A percentile compares a stretch with the other conserved stretches of the same genome.
Conservation (phyloP, 2,888 invertebrate genomes). For the Amiota minor region DNA sequence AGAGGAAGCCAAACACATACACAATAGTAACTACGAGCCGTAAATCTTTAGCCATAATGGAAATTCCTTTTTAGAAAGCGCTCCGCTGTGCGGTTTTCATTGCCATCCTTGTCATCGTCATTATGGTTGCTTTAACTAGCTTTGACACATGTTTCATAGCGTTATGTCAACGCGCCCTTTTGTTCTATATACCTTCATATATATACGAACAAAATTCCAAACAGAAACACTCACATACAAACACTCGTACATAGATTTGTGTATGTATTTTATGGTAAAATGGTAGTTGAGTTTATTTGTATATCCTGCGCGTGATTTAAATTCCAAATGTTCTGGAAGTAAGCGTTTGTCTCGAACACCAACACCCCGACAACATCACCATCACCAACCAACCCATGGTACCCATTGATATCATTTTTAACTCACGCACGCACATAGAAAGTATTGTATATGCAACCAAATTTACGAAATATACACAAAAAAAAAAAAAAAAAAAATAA, state of each 20-base stretch:
- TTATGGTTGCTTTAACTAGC: neutral
- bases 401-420: neutral
- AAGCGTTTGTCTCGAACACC: slow-evolving; percentile 11
- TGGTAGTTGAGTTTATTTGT: neutral
- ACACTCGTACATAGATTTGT: too few species aligned
- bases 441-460: neutral
- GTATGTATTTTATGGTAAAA: neutral
- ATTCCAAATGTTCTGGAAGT: slow-evolving; percentile 10
- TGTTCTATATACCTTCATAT: too few species aligned
- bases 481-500: neutral
- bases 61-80: slow-evolving; percentile 25
- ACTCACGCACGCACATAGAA: neutral
- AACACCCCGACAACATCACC: neutral
- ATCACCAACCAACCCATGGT: neutral
- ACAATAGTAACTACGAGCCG: neutral
- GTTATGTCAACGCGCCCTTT: too few species aligned
- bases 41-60: slow-evolving; percentile 27
- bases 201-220: too few species aligned
- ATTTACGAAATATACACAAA: neutral
- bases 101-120: neutral
- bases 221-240: too few species aligned
- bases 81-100: neutral
- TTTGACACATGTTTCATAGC: slow-evolving; percentile 13
- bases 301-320: slow-evolving; percentile 21
- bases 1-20: too few species aligned